Conservation (phyloP, 1,140 invertebrate species). For the Drosophila punjabiensis region DNA sequence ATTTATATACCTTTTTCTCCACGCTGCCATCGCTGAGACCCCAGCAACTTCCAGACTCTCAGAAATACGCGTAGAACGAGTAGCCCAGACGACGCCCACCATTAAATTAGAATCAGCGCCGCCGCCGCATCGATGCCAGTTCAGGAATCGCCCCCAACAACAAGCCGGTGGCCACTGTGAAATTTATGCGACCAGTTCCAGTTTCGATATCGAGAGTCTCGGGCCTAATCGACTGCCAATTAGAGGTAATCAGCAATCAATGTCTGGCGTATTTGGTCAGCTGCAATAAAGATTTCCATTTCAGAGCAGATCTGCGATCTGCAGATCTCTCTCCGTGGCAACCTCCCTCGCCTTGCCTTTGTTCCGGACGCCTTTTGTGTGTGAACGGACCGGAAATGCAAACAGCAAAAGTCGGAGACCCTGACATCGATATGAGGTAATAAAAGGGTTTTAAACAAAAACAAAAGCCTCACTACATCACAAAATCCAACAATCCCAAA, state of each 20-base stretch:
- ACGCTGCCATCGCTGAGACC: conserved; percentile 17
- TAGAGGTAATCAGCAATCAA: conserved; percentile 59
- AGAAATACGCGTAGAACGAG: conserved; percentile 39
- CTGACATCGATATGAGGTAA: conserved; percentile 76
- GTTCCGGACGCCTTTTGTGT: conserved; percentile 26
- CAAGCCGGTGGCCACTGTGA: conserved; percentile 1
- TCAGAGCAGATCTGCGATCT: background rate
- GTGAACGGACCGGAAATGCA: conserved; percentile 58
- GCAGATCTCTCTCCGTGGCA: background rate
- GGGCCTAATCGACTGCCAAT: conserved; percentile 54
- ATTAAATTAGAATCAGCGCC: conserved; percentile 7
- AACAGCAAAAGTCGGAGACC: conserved; percentile 52
- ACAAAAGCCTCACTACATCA: conserved; percentile 58
- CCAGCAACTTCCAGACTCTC: background rate
- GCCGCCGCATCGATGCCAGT: conserved; percentile 8
- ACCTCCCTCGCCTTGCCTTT: conserved; percentile 40
- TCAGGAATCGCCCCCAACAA: conserved; percentile 52
- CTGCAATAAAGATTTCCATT: conserved; percentile 34
- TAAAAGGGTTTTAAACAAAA: conserved; percentile 77
- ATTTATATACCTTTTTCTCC: background rate
- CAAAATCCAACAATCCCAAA: conserved; percentile 10
- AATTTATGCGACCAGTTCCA: conserved; percentile 51
- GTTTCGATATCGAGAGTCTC: conserved; percentile 5
- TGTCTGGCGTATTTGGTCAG: conserved; percentile 43
- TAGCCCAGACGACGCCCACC: conserved; percentile 46